Base-by-base conservation (phyloP, 2,797 vertebrate species). In the Pseudochirops cupreus region DNA sequence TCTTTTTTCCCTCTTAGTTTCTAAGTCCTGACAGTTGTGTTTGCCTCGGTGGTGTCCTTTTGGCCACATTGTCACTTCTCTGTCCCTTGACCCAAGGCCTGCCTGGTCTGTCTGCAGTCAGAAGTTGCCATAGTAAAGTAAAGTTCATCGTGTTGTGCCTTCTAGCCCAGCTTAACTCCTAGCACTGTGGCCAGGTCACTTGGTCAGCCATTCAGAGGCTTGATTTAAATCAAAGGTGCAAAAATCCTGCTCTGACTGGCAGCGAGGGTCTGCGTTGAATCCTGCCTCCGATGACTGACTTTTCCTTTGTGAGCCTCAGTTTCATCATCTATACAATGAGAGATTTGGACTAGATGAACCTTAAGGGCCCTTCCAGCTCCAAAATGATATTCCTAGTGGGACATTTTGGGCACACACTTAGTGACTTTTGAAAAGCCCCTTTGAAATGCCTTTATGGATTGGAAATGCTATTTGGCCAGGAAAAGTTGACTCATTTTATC, bases 91-190 rank as follows among this genome's bases (percentile, higher is more conserved):
- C 67, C n/a, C 67, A 39, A 39, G 67, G 67, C 67, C 67, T 74
- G 18, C n/a, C 67, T 39, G 67, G 67, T 74, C 16, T 9, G 16
- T 6, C 33, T 74, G 16, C 67, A 39, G n/a, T 74, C 67, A 39
- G n/a, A 74, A 2, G 1, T 74, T 39, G n/a, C n/a, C 67, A 18
- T 1, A 16, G 5, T n/a, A 67, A n/a, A n/a, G 33, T 16, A 67
- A n/a, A n/a, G 5, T 33, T n/a, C 62, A 33, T 12, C 31, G 1
- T 62, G 1, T 62, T n/a, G 31, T 18, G 33, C 16, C 33, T 67
- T 67, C 12, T 67, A 33, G 31, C 59, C 9, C 5, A n/a, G 33
- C 11, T 16, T 0, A 5, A 0, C n/a, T 21, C 6, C n/a, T 1
- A 67, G 33, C 5, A 5, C 0, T n/a, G 14, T 67, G 33, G 16